Evolutionary conservation across 1,140 invertebrate genomes (phyloP), one percentile per base, ranked within the genome.

Genomic region (Calliopsis andreniformis): DNA sequence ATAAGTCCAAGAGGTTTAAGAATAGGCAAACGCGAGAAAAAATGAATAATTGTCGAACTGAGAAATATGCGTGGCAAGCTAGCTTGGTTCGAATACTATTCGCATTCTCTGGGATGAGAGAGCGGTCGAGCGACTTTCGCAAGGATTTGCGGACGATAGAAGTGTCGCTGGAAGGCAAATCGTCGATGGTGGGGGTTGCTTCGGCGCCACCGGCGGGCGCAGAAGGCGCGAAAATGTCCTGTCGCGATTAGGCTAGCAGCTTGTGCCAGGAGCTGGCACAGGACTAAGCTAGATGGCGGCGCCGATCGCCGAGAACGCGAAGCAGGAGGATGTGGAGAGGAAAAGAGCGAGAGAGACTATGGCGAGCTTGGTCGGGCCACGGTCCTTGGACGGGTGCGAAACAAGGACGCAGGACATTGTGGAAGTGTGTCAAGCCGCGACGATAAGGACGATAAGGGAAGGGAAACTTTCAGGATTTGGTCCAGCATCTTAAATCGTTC

Each of bases 201-300:
- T 28, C 71, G 78, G 79, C 82, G 86, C 82, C 81, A 84, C 62
- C 68, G 80, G 81, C 78, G 80, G 84, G 84, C 85, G 85, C 82
- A 73, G 79, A 85, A 87, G 86, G 85, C 86, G 88, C 88, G 77
- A 87, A 85, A 86, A 85, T 85, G 82, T 91, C 90, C 90, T 91
- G 89, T 25, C 79, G 68, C 76, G 85, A 91, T 89, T 87, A 91
- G 89, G 89, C 82, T 79, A 83, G 69, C 82, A 91, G 83, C 59
- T 66, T 39, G 77, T 25, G 67, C 32, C 69, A 73, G 84, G 82
- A 89, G 89, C 89, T 91, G 85, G 90, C 90, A 88, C 90, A 91
- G 90, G 90, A 91, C 85, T 90, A 89, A 89, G 85, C 77, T 79
- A 80, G 80, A 63, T 55, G 72, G 78, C 66, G 82, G 56, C 64